Base-by-base conservation (phyloP, 30 jellyfish, hydroid and myxozoan species). In the Catostylus mosaicus region DNA sequence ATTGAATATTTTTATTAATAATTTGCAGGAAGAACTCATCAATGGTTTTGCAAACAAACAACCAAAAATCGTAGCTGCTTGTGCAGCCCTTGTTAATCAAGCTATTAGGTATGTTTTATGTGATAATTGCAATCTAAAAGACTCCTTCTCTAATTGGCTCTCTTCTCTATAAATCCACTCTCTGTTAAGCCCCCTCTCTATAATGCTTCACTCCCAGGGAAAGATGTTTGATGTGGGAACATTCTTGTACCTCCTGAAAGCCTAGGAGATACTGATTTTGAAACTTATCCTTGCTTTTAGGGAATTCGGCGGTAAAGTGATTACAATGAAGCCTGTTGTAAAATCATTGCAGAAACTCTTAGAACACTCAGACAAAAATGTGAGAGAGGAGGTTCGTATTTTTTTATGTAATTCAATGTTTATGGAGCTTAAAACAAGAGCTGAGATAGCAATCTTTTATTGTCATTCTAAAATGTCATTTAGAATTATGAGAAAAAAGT, bases 221-320 rank as follows among this genome's bases (percentile, higher is more conserved):
- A n/a, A n/a, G n/a, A n/a, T n/a, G n/a, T n/a, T n/a, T n/a, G n/a
- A n/a, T n/a, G n/a, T n/a, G n/a, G n/a, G n/a, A n/a, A n/a, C n/a
- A n/a, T n/a, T n/a, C n/a, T n/a, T n/a, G n/a, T n/a, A n/a, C n/a
- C n/a, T n/a, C n/a, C n/a, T n/a, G 14, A 40, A 40, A 40, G 14
- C 54, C 7, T 40, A 40, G 54, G 54, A 40, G 54, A 40, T 40
- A 14, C 11, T 14, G 11, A 5, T 40, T 40, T 40, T 14, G n/a
- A n/a, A 70, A 31, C 72, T 5, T 24, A 26, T 65, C 56, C 54
- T 77, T 47, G 67, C 30, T 73, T 65, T 36, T 66, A 94, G 99
- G 34, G 99, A 94, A 46, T 94, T 94, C 64, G 99, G 99, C 14
- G 96, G 97, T 8, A 94, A 88, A 67, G 96, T 94, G 27, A 89